These are phyloP conservation scores for Rhynchotus rufescens DNA, from an alignment of 2,797 vertebrate genomes.

Conservation along the genomic window DNA sequence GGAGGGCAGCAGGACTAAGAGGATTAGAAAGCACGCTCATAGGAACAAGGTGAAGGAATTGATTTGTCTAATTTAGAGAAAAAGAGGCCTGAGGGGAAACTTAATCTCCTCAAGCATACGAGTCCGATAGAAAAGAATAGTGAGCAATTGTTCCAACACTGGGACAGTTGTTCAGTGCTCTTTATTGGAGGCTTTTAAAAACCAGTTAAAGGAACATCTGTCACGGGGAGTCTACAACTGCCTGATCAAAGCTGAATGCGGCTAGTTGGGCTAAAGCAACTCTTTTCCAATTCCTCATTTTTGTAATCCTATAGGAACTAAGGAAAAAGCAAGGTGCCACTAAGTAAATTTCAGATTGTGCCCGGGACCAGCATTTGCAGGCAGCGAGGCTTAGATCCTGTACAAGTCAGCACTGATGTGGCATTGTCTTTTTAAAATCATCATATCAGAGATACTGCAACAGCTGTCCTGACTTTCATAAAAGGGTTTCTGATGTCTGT, in stretches of 20 bases:
- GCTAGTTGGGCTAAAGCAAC: neutral
- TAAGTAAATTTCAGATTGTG: neutral
- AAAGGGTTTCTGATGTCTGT: neutral
- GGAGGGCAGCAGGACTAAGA: conserved; percentile 39
- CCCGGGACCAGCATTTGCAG: fast-evolving
- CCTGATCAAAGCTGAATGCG: neutral
- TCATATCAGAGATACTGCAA: neutral
- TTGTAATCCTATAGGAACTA: neutral
- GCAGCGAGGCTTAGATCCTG: neutral
- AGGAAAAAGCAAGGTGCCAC: neutral
- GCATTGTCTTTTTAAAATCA: neutral
- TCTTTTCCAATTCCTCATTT: neutral
- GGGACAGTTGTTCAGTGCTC: neutral
- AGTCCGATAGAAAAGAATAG: neutral
- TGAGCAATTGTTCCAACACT: neutral
- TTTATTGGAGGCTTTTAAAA: neutral
- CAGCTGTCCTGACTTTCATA: neutral
- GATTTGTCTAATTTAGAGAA: conserved; percentile 48
- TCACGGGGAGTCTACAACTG: neutral
- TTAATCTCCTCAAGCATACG: neutral
- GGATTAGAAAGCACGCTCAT: neutral
- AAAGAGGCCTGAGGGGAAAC: conserved; percentile 26
- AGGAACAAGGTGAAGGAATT: conserved; percentile 40
- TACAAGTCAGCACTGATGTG: neutral
- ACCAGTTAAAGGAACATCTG: neutral